Conservation (phyloP, 2,113 vertebrate species). For the Potamarius usumacintae region DNA sequence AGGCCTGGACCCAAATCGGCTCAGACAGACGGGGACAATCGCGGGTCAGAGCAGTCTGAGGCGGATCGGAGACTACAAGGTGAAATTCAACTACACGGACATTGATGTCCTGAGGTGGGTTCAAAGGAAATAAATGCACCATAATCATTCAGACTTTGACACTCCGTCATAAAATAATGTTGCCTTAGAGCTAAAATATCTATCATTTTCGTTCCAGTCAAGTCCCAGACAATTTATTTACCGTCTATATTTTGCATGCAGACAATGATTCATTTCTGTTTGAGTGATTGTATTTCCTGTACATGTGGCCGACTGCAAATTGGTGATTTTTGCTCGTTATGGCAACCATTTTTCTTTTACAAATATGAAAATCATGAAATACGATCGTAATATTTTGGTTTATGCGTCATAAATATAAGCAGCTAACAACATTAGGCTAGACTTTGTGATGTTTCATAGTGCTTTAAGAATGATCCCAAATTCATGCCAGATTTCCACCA, state of each 20-base stretch:
- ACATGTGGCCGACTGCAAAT: neutral
- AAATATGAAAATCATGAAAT: neutral
- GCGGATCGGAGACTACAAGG: slow-evolving; percentile 92
- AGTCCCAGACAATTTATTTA: neutral
- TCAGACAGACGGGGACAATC: slow-evolving; percentile 86
- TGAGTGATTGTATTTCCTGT: neutral
- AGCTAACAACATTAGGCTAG: neutral
- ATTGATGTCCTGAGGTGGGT: slow-evolving; percentile 90
- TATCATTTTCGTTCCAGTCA: neutral
- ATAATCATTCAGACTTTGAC: neutral
- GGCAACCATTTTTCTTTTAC: neutral
- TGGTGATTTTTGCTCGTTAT: neutral
- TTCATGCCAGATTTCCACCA: neutral
- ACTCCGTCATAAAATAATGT: neutral
- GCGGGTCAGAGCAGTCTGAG: slow-evolving; percentile 91
- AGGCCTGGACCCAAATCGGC: slow-evolving; percentile 88
- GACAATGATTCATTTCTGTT: neutral
- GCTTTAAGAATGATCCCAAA: neutral
- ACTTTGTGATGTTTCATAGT: neutral
- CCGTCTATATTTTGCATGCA: neutral
- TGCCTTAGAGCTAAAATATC: neutral
- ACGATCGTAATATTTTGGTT: neutral
- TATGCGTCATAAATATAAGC: neutral
- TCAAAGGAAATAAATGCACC: neutral
- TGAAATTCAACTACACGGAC: slow-evolving; percentile 92